A percentile compares a stretch with the other conserved stretches of the same genome.
phyloP scores from a whole-genome alignment of 2,888 invertebrate species.

The Hydrotaea diabolus region DNA sequence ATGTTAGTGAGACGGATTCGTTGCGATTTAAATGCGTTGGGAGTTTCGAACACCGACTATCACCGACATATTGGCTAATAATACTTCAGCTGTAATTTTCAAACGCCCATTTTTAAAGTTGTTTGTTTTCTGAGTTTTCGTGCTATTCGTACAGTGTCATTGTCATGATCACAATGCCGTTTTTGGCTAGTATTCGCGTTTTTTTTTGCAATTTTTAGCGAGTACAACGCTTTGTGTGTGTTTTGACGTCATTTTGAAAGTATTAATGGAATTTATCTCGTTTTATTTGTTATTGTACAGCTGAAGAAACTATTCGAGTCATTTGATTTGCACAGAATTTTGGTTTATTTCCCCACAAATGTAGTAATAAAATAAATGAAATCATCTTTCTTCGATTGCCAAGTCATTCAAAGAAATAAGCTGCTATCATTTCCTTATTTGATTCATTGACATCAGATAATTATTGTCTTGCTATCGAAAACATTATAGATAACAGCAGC shows the following conservation, averaged over 20 bases:
- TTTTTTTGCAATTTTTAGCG: neutral
- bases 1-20: too few species aligned
- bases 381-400: constrained; percentile 34
- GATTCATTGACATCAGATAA: neutral
- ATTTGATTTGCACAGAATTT: constrained; percentile 14
- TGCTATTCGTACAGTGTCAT: constrained; percentile 36
- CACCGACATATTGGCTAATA: too few species aligned
- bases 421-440: constrained; percentile 37
- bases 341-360: neutral
- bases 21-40: neutral
- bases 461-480: constrained; percentile 1
- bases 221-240: neutral
- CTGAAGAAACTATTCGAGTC: neutral
- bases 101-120: constrained; percentile 11
- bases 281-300: too few species aligned
- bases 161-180: constrained; percentile 57
- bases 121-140: constrained; percentile 44
- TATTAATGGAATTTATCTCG: constrained; percentile 37
- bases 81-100: neutral
- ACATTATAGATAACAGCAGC: neutral
- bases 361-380: constrained; percentile 22
- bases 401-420: constrained; percentile 23
- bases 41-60: neutral
- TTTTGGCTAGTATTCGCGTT: constrained; percentile 46
- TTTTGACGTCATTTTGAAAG: constrained; percentile 54